Percentiles rank a stretch among this genome's conserved stretches.
phyloP scores from a whole-genome alignment of 23 tunicate species.

The Clavelina lepadiformis region DNA sequence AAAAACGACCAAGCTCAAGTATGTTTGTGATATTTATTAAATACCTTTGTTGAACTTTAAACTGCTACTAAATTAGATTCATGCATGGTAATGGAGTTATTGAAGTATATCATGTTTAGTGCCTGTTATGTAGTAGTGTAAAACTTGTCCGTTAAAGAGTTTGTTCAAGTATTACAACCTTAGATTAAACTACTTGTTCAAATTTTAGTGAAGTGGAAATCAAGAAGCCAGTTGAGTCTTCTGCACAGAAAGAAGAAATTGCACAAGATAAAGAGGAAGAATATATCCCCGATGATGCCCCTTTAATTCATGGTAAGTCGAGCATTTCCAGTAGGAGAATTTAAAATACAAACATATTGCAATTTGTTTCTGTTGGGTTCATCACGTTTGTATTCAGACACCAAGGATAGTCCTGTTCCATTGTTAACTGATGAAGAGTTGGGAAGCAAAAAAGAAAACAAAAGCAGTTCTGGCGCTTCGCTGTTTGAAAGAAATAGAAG shows the following conservation, averaged over 20 bases:
- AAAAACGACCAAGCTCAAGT: not conserved
- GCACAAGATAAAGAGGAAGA: constrained; percentile 32
- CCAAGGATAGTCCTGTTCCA: constrained; percentile 18
- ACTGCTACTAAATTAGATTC: no score
- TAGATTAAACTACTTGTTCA: no score
- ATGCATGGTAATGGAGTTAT: no score
- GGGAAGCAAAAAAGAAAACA: constrained; percentile 4
- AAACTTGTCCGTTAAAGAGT: no score
- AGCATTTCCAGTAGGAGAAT: no score
- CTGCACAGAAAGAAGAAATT: not conserved
- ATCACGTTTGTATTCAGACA: constrained; percentile 5
- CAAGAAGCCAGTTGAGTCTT: constrained; percentile 4
- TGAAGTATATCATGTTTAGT: no score
- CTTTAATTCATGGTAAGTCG: constrained; percentile 29
- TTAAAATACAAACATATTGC: no score
- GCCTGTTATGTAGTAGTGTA: no score
- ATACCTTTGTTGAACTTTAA: no score
- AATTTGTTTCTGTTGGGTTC: no score
- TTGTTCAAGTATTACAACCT: no score
- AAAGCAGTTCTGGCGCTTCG: constrained; percentile 18
- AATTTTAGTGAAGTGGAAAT: not conserved
- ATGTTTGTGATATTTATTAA: no score
- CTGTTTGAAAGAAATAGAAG: constrained; percentile 51
- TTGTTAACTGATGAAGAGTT: constrained; percentile 53
- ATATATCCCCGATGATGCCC: constrained; percentile 37